Evolutionary conservation across 2,888 invertebrate species (phyloP), one percentile per base, ranked within the genome.

Genomic region (Fragum fragum): DNA sequence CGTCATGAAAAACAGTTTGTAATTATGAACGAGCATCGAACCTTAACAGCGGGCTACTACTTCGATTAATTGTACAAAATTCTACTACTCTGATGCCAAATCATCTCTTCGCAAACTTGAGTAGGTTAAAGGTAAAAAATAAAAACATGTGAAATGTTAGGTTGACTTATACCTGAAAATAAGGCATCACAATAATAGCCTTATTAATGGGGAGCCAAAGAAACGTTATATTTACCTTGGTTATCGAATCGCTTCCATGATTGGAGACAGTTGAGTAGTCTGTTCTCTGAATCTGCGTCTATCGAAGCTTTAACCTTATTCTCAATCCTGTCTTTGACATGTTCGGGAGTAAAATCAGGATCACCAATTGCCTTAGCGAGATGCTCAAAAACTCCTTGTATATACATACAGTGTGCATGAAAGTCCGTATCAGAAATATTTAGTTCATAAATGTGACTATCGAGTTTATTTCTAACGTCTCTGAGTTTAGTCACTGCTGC

Each of bases 261-360:
- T 32, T 63, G 63, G 1, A 63, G 36, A 36, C 21, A 36, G n/a
- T 18, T 32, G 21, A 63, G 36, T 18, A 63, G 16, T 63, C 63
- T 63, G 36, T 32, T 36, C 32, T 32, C 63, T n/a, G 63, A 29
- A 32, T 63, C 63, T 9, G 63, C 32, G 36, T 63, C 63, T n/a
- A 63, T 36, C 1, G 63, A 32, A 32, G 63, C 63, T 0, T 6
- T 18, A 9, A 1, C 7, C 18, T 36, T 63, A 16, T n/a, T 63
- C n/a, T n/a, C 6, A 16, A 63, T 63, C 6, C 36, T 32, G 14
- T 63, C 36, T 36, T 32, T 16, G 1, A 63, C 63, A 63, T 16
- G 9, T 3, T 36, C 23, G 16, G 16, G n/a, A 16, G 63, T 32
- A 36, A 32, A 32, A 32, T 16, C 16, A 18, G 63, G 63, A 23